Base-by-base conservation (phyloP, 2,797 vertebrate genomes). In the Rhynchotus rufescens region DNA sequence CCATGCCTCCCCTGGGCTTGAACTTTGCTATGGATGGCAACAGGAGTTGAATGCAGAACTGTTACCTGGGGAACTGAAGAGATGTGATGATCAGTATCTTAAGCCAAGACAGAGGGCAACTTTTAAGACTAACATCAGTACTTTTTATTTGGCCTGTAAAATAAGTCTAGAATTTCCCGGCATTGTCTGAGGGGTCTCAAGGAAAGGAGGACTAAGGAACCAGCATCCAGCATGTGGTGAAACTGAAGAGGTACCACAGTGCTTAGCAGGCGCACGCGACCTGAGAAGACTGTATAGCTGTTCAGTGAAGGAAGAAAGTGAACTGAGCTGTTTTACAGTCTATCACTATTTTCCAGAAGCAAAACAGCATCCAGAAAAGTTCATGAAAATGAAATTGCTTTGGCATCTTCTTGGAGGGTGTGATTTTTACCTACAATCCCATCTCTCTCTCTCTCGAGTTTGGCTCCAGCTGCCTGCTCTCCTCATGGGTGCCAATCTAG, bases 91-190 rank as follows among this genome's bases (percentile, higher is more conserved):
- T 36, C 34, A 6, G 23, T 15, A 44, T 45, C 25, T 66, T 17
- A 23, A 45, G 21, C 52, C 57, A 80, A 71, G 54, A 36, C 0
- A 17, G 3, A 16, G 0, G 8, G 14, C 8, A 77, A 13, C 17
- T 65, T 67, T n/a, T 17, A 22, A 61, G 59, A 47, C 7, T 49
- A 76, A 2, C 21, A 59, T 14, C 47, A 54, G 28, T 4, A 8
- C 19, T 25, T 13, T 23, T 16, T 77, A 14, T 10, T 71, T 66
- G n/a, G n/a, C 5, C 45, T 79, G 15, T 8, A 80, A 44, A 36
- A 61, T 54, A 67, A 34, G 6, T 12, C n/a, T 65, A 49, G 38
- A 66, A 36, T 42, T 45, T 38, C 9, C 25, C 23, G 59, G 28
- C n/a, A 10, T 72, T 77, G 86, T 77, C 49, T 72, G 60, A 57